Percentiles rank a stretch among this genome's conserved stretches.
Evolutionary conservation across 2,113 vertebrate genomes (phyloP).

Genomic region (Thalassarche chlororhynchos): DNA sequence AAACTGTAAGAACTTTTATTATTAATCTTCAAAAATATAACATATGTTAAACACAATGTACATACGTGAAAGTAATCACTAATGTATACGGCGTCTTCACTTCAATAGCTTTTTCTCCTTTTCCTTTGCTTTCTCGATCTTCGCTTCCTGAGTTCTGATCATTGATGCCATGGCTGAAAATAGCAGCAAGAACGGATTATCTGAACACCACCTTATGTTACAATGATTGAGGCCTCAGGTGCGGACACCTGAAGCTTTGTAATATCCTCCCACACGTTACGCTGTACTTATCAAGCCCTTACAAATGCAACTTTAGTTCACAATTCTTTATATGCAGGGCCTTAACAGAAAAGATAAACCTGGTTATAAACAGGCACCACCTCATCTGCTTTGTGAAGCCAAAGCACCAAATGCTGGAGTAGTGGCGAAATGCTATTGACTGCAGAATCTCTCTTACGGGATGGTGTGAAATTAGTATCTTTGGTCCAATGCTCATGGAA

Average conservation of each 20-base stretch:
- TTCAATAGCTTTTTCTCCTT: conserved; percentile 67
- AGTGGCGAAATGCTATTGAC: neutral
- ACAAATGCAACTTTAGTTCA: neutral
- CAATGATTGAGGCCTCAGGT: neutral
- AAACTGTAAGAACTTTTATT: conserved; percentile 42
- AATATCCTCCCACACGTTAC: neutral
- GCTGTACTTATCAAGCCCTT: neutral
- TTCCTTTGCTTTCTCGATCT: conserved; percentile 68
- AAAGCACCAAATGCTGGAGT: neutral
- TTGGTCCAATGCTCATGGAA: neutral
- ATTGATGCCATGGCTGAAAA: conserved; percentile 73
- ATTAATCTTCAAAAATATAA: conserved; percentile 22
- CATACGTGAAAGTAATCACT: neutral
- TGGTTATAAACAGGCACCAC: neutral
- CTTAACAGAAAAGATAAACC: neutral
- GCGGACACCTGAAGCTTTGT: neutral
- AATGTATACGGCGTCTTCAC: conserved; percentile 1
- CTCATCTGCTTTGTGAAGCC: neutral
- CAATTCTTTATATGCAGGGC: neutral
- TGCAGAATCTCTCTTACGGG: neutral
- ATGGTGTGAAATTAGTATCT: neutral
- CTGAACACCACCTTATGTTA: neutral
- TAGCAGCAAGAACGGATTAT: conserved; percentile 13
- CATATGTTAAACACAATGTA: neutral
- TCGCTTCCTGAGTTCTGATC: conserved; percentile 67